phyloP scores from a whole-genome alignment of 2,113 vertebrate genomes.

The Empidonax traillii region DNA sequence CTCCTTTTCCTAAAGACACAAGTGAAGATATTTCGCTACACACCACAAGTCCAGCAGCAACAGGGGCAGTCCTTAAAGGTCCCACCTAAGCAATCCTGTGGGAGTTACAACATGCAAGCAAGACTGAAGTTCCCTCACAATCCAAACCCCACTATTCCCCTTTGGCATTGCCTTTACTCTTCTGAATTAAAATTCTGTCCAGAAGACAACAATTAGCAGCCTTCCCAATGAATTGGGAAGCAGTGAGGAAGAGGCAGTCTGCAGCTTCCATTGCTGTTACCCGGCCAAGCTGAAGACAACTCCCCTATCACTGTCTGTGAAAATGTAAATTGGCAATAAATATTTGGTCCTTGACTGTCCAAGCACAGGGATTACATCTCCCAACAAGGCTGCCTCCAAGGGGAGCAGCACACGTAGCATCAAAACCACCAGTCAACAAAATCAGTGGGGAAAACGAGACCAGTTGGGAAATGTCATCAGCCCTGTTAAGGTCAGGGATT shows the following conservation, averaged over 20 bases:
- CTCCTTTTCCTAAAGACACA: slow-evolving; percentile 38
- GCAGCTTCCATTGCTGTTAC: neutral
- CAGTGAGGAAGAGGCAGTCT: neutral
- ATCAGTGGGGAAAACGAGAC: neutral
- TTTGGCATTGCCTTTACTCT: neutral
- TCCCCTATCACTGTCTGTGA: neutral
- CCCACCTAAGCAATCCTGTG: neutral
- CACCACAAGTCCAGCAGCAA: neutral
- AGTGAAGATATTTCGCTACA: neutral
- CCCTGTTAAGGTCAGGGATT: neutral
- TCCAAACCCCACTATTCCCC: neutral
- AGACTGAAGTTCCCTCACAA: neutral
- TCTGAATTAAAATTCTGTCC: neutral
- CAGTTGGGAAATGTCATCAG: neutral
- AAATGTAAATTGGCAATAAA: neutral
- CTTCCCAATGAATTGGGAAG: neutral
- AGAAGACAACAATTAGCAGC: neutral
- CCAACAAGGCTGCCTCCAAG: neutral
- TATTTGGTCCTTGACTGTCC: neutral
- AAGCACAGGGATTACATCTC: neutral
- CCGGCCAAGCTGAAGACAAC: neutral
- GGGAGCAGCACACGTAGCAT: neutral
- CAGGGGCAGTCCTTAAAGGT: neutral
- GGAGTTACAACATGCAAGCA: neutral
- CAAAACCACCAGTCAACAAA: neutral